Percentiles rank a stretch among this genome's conserved stretches.
Evolutionary conservation across 1,140 invertebrate species (phyloP).

Genomic region (Chymomyza costata): DNA sequence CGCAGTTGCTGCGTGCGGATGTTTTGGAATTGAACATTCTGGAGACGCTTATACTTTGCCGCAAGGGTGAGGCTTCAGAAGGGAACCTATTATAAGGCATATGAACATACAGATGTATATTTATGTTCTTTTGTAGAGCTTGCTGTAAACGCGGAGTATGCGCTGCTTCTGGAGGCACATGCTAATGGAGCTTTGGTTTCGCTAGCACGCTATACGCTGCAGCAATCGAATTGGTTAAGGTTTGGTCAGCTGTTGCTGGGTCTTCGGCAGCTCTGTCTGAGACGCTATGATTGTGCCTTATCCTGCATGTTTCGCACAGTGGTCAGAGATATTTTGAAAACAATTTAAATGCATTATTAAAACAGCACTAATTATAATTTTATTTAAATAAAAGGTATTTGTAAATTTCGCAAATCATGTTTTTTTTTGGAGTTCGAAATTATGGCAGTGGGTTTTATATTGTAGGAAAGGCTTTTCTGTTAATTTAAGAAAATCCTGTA

Average conservation of each 20-base stretch:
- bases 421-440: too few species aligned
- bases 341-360: constrained; percentile 21
- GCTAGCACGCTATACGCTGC: constrained; percentile 61
- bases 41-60: constrained; percentile 80
- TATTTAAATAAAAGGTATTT: too few species aligned
- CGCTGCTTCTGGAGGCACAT: constrained; percentile 46
- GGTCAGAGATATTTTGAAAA: constrained; percentile 61
- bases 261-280: constrained; percentile 55
- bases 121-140: constrained; percentile 38
- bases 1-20: constrained; percentile 77
- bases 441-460: too few species aligned
- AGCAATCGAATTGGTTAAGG: constrained; percentile 59
- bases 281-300: constrained; percentile 54
- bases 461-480: too few species aligned
- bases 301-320: constrained; percentile 60
- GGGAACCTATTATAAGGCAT: neutral
- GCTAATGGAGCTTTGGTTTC: constrained; percentile 58
- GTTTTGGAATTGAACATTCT: constrained; percentile 79
- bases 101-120: too few species aligned
- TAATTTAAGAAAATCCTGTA: too few species aligned
- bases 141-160: constrained; percentile 47
- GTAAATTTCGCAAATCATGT: too few species aligned
- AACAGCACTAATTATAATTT: too few species aligned
- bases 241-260: constrained; percentile 66
- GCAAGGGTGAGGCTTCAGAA: constrained; percentile 76